A percentile compares a stretch with the other conserved stretches of the same genome.
Evolutionary conservation across 2,888 invertebrate species (phyloP).

Genomic region (Euzetes globulus): DNA sequence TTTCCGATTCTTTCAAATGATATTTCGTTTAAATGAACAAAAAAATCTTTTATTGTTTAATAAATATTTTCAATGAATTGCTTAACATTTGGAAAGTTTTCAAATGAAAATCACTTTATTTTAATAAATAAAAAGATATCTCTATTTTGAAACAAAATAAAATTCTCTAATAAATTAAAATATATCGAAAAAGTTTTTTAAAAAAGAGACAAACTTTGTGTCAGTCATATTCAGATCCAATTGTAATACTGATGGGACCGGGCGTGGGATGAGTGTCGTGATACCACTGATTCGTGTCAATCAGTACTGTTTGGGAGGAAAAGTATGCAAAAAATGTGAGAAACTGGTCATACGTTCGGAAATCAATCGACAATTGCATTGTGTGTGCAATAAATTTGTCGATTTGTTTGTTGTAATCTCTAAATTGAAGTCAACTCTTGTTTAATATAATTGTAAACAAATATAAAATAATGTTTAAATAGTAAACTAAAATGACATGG

Average conservation of each 20-base stretch:
- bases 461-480: background rate
- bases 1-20: background rate
- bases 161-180: background rate
- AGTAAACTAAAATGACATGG: background rate
- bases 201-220: background rate
- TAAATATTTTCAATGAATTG: too few species aligned
- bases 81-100: background rate
- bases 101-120: too few species aligned
- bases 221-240: slow-evolving; percentile 85
- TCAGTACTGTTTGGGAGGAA: slow-evolving; percentile 56
- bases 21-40: background rate
- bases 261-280: slow-evolving; percentile 71
- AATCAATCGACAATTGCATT: background rate
- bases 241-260: slow-evolving; percentile 72
- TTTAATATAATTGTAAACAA: background rate
- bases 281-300: slow-evolving; percentile 87
- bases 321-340: slow-evolving; percentile 35
- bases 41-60: background rate
- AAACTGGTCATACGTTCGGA: slow-evolving; percentile 3
- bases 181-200: background rate
- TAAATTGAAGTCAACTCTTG: background rate
- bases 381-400: background rate
- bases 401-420: background rate
- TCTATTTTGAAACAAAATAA: background rate
- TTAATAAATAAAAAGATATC: background rate